Conservation (phyloP, 2,113 vertebrate genomes). For the Megaceryle torquata region DNA sequence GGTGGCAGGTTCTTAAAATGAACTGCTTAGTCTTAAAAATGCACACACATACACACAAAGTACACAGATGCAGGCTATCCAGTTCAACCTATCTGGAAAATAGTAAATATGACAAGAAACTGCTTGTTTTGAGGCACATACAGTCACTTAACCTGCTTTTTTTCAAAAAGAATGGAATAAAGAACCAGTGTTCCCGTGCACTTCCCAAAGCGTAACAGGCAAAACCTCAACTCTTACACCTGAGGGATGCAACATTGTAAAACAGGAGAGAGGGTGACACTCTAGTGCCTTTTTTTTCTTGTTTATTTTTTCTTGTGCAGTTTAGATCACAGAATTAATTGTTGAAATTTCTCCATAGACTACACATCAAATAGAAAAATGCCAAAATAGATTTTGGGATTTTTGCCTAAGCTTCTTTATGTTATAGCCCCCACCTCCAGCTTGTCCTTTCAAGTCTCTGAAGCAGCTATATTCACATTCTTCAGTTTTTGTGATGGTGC, state of each 20-base stretch:
- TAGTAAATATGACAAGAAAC: slow-evolving; percentile 31
- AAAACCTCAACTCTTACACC: background rate
- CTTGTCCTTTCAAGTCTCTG: background rate
- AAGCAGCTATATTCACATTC: background rate
- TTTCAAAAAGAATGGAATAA: background rate
- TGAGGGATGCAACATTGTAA: background rate
- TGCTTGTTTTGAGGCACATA: slow-evolving; percentile 5
- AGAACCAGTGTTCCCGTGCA: background rate
- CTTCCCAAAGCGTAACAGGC: background rate
- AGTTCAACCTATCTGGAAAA: background rate
- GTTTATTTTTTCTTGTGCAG: background rate
- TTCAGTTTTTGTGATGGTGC: background rate
- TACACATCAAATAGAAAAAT: background rate
- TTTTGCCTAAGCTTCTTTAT: background rate
- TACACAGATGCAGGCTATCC: background rate
- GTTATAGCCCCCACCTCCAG: background rate
- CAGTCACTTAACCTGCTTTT: background rate
- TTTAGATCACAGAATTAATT: background rate
- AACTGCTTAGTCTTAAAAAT: background rate
- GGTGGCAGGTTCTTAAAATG: background rate
- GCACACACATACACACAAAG: background rate
- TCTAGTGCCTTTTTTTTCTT: background rate
- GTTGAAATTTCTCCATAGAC: background rate
- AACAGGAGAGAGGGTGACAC: background rate
- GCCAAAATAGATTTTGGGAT: background rate